Evolutionary conservation across 2,113 vertebrate species (phyloP).

Genomic region (Chlorodrepanis virens): DNA sequence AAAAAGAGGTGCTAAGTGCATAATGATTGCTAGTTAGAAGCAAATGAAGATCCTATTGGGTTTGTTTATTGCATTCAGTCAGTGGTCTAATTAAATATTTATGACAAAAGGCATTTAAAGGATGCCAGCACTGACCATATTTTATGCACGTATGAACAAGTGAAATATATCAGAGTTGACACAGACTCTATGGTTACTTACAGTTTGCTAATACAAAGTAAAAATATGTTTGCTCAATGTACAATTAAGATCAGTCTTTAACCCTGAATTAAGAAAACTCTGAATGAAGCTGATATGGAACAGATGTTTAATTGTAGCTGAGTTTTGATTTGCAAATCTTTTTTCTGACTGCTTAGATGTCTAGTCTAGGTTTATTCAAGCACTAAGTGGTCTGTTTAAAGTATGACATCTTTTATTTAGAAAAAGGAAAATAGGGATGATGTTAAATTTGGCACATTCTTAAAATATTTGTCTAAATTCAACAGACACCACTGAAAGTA

Average conservation of each 20-base stretch:
- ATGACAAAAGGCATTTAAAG: conserved; percentile 50
- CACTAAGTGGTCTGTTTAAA: neutral
- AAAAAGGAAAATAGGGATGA: neutral
- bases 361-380: neutral
- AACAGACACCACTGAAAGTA: neutral
- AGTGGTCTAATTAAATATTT: conserved; percentile 62
- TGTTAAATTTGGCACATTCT: neutral
- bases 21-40: conserved; percentile 21
- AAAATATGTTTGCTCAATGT: neutral
- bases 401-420: neutral
- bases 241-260: neutral
- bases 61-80: conserved; percentile 5
- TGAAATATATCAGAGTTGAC: conserved; percentile 46
- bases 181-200: conserved; percentile 12
- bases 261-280: neutral
- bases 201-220: conserved; percentile 36
- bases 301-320: neutral
- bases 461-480: neutral
- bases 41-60: neutral
- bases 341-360: neutral
- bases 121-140: conserved; percentile 25
- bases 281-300: neutral
- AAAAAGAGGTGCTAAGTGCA: conserved; percentile 1
- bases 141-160: conserved; percentile 66
- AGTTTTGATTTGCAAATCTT: conserved; percentile 16